Evolutionary conservation across 2,888 invertebrate species (phyloP), one percentile per base, ranked within the genome.

Genomic region (Helicoverpa assulta): DNA sequence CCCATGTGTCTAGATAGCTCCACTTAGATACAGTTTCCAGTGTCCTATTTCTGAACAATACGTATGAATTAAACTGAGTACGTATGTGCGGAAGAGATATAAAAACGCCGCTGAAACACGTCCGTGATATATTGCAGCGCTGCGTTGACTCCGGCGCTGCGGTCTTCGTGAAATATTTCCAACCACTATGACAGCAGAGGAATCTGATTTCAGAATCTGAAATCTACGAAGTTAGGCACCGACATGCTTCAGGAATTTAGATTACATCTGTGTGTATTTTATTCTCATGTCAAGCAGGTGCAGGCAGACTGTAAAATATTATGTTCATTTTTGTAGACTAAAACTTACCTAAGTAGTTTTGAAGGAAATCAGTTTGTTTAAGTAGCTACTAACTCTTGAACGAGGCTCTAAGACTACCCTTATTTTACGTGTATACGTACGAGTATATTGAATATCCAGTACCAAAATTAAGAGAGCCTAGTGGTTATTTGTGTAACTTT

Each of bases 41-140:
- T 56, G 67, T 29, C 56, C 56, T 61, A 67, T 52, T 56, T 65
- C 54, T 53, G 26, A 70, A 59, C 40, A 53, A 74, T 50, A 16
- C 5, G 10, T 3, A 57, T 37, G n/a, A 58, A 58, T 59, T 40
- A 0, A 43, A 40, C 10, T 33, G 10, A 51, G 16, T 52, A 61
- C 26, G 16, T 61, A 59, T 47, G n/a, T 19, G 16, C 5, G 50
- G 19, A 47, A 18, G 18, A 52, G n/a, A 14, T 57, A 18, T 52
- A 61, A 57, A 70, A 59, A 50, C 50, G 53, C 12, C 18, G 33
- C 4, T 40, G 19, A 19, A 54, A 51, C 60, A 57, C 55, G 55
- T 47, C 26, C 18, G 43, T 29, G 43, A 75, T 70, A 54, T 57
- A 67, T 57, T 56, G 53, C 63, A 33, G 40, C 29, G 0, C 19